Percentiles rank a stretch among this genome's conserved stretches.
Conservation (phyloP, 2,888 invertebrate genomes). For the Standfussiana lucernea region DNA sequence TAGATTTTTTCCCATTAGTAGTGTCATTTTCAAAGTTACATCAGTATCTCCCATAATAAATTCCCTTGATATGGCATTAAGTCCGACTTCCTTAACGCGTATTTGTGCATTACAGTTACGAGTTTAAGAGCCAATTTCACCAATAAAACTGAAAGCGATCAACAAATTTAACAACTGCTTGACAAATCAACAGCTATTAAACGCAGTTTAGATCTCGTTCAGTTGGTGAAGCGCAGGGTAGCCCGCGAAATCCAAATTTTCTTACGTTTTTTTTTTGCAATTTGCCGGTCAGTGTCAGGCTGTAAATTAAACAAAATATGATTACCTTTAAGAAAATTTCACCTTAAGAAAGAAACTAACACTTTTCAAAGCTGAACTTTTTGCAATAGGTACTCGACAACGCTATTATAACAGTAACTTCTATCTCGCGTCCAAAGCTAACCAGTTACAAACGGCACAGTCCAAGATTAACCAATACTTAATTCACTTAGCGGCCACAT, state of each 20-base stretch:
- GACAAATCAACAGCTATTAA: not conserved
- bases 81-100: not conserved
- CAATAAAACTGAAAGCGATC: not conserved
- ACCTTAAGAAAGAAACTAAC: not conserved
- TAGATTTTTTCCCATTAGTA: too few relatives aligned
- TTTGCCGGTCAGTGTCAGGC: too few relatives aligned
- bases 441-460: slow-evolving; percentile 53
- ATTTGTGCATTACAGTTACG: not conserved
- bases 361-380: too few relatives aligned
- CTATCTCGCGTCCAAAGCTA: slow-evolving; percentile 31
- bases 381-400: too few relatives aligned
- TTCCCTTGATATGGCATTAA: not conserved
- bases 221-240: too few relatives aligned
- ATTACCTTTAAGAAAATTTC: too few relatives aligned
- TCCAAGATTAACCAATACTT: slow-evolving; percentile 63
- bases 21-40: too few relatives aligned
- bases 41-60: not conserved
- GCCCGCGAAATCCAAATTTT: too few relatives aligned
- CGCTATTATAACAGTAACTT: slow-evolving; percentile 21
- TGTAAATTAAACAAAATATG: too few relatives aligned
- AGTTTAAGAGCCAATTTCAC: not conserved
- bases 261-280: too few relatives aligned
- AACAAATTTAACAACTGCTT: not conserved
- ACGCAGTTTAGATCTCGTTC: not conserved
- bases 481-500: slow-evolving; percentile 65